Percentiles rank a stretch among this genome's conserved stretches.
Evolutionary conservation across 1,140 invertebrate genomes (phyloP).

Genomic region (Euura saliciscinereae): DNA sequence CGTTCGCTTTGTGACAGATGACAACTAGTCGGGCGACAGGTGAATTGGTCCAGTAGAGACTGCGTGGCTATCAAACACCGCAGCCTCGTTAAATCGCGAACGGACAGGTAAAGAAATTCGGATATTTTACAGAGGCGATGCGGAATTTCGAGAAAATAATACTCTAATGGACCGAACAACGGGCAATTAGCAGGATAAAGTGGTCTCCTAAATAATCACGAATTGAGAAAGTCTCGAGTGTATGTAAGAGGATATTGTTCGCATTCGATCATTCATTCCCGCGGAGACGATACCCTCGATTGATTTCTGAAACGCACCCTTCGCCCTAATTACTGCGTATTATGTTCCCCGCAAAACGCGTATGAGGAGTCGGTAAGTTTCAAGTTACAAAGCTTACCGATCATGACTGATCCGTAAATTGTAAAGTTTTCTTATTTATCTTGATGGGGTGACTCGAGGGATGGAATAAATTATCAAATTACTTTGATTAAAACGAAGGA

Average conservation of each 20-base stretch:
- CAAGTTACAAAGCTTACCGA: slow-evolving; percentile 9
- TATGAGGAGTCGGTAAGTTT: slow-evolving; percentile 24
- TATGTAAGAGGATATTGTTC: background rate
- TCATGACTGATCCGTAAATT: slow-evolving; percentile 39
- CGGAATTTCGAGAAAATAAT: too few relatives aligned
- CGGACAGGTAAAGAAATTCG: too few relatives aligned
- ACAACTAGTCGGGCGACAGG: background rate
- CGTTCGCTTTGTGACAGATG: background rate
- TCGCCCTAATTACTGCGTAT: background rate
- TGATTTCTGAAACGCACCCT: background rate
- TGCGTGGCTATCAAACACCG: background rate
- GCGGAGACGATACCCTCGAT: background rate
- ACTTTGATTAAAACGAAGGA: slow-evolving; percentile 45
- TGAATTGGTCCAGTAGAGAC: background rate
- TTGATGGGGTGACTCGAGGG: slow-evolving; percentile 30
- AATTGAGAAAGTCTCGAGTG: background rate
- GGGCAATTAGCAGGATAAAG: too few relatives aligned
- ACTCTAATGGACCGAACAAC: too few relatives aligned
- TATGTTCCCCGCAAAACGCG: slow-evolving; percentile 11
- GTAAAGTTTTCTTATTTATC: slow-evolving; percentile 43
- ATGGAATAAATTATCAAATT: slow-evolving; percentile 49
- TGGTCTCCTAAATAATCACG: background rate
- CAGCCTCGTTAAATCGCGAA: background rate
- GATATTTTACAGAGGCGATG: too few relatives aligned
- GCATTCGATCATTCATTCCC: background rate